phyloP scores from a whole-genome alignment of 2,888 invertebrate species.

The Melipona beecheii region DNA sequence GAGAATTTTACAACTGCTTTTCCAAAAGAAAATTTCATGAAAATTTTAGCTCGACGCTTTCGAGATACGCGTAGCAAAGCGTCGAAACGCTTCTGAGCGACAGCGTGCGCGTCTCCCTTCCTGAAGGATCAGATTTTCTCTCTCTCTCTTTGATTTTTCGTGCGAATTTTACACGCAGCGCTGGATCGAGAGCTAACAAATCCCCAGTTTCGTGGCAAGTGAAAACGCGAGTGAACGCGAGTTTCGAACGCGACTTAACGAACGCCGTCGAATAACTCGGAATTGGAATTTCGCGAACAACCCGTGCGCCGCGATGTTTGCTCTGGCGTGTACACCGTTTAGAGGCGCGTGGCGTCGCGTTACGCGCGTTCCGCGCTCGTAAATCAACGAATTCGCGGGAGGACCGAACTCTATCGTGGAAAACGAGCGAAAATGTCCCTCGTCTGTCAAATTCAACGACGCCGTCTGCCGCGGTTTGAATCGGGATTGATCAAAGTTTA shows the following conservation, averaged over 20 bases:
- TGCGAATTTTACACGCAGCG: constrained; percentile 37
- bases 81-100: too few species aligned
- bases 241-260: constrained; percentile 21
- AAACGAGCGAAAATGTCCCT: not conserved
- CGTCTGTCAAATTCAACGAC: not conserved
- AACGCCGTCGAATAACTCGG: constrained; percentile 41
- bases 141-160: too few species aligned
- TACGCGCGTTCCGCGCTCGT: constrained; percentile 1
- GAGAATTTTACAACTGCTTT: too few species aligned
- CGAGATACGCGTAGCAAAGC: too few species aligned
- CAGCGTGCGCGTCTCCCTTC: too few species aligned
- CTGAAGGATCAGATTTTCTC: too few species aligned
- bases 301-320: constrained; percentile 13
- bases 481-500: not conserved
- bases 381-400: constrained; percentile 9
- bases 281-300: constrained; percentile 38
- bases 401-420: not conserved
- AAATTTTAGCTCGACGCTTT: too few species aligned
- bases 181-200: not conserved
- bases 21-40: too few species aligned
- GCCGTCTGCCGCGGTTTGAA: not conserved
- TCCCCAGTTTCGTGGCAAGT: constrained; percentile 39
- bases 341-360: not conserved
- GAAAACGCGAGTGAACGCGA: constrained; percentile 38
- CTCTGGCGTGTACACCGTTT: not conserved